Evolutionary conservation across 2,113 vertebrate species (phyloP), one percentile per base, ranked within the genome.

Genomic region (Origma solitaria): DNA sequence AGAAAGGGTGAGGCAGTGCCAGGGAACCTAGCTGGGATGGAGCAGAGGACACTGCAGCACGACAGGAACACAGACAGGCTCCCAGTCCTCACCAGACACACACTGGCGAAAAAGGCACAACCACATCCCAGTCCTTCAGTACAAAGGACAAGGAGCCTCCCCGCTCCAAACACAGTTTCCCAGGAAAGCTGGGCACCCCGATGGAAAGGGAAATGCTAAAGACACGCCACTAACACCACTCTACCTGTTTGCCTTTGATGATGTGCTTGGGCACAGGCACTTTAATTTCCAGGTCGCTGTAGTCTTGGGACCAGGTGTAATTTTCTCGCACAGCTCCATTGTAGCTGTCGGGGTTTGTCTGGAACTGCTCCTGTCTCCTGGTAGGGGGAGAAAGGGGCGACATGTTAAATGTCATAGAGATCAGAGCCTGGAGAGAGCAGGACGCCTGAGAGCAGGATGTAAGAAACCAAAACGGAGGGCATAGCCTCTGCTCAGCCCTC

Each of bases 281-380:
- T 50, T 98, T 98, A 60, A 99, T 97, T 97, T 99, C 99, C 97
- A 99, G 93, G 86, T 99, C 99, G 0, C 98, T 98, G 97, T 99
- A 99, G 97, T 99, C 99, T 94, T 99, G 99, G 7, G 99, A 99
- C 99, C 99, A 99, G 84, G 96, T 94, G 47, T 99, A 99, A 68
- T 98, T 98, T 81, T 99, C 98, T 42, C 98, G 96, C 57, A 99
- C 98, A 0, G 99, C 99, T 18, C 99, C 99, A 2, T 99, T 99
- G 96, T 99, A 99, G 92, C 99, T 99, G 96, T 99, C 99, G 0
- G 99, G 97, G 79, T 99, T 97, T 19, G 96, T 97, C 98, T 99
- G 99, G 93, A 97, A 98, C 77, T 93, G 96, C 45, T 98, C 97
- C 96, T 98, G 98, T 80, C 51, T 94, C 94, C 96, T 99, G 95